These are phyloP conservation scores for Bos javanicus DNA, from an alignment of 2,113 vertebrate species.

Conservation along the genomic window DNA sequence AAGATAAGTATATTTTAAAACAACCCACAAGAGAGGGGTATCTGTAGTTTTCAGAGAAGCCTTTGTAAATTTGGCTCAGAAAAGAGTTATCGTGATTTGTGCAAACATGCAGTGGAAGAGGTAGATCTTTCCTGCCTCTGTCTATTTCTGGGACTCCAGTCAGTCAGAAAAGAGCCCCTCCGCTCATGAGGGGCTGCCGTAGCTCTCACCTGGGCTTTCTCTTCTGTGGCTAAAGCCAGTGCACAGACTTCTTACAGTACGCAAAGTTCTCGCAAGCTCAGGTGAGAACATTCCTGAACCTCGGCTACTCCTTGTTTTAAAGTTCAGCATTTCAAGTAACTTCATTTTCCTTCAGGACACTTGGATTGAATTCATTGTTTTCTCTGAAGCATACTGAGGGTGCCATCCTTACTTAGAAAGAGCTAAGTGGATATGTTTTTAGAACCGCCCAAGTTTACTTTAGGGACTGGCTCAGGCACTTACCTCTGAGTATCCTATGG, in stretches of 20 bases:
- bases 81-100: constrained; percentile 37
- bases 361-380: not conserved
- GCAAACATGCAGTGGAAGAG: not conserved
- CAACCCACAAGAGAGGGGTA: constrained; percentile 21
- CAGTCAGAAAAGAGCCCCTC: not conserved
- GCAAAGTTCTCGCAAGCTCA: not conserved
- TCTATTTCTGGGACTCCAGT: not conserved
- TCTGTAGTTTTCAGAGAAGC: constrained; percentile 65
- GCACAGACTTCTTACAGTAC: not conserved
- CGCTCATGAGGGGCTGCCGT: not conserved
- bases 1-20: constrained; percentile 76
- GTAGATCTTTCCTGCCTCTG: not conserved
- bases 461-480: not conserved
- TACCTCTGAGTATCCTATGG: not conserved
- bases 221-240: not conserved
- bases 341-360: constrained; percentile 16
- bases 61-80: constrained; percentile 70
- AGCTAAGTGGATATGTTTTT: not conserved
- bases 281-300: not conserved
- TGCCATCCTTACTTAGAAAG: not conserved
- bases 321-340: not conserved
- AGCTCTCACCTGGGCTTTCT: not conserved
- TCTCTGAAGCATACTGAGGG: not conserved
- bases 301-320: not conserved
- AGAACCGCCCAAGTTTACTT: not conserved